phyloP scores from a whole-genome alignment of 1,140 invertebrate species.

The Diorhabda elongata region DNA sequence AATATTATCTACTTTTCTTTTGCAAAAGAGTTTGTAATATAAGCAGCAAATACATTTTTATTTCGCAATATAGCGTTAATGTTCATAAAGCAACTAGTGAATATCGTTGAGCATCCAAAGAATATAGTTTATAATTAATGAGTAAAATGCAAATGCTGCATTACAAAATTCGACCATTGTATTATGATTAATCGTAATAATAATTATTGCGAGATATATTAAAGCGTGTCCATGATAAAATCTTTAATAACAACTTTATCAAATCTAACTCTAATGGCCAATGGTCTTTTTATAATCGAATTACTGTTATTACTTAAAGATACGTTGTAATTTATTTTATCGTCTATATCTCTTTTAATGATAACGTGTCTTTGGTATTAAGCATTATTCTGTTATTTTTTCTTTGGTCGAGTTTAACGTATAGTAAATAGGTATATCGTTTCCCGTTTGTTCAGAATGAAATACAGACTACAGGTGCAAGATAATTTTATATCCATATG shows the following conservation, averaged over 20 bases:
- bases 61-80: neutral
- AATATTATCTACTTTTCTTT: too few species aligned
- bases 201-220: constrained; percentile 21
- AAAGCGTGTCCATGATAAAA: constrained; percentile 23
- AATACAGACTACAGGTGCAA: too few species aligned
- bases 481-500: too few species aligned
- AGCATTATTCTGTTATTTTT: neutral
- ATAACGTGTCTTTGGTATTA: constrained; percentile 15
- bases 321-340: constrained; percentile 20
- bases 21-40: too few species aligned
- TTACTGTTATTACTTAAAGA: constrained; percentile 21
- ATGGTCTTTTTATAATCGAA: constrained; percentile 18
- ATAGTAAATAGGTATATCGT: too few species aligned
- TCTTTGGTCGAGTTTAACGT: too few species aligned
- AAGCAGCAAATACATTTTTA: too few species aligned
- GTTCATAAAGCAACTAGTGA: neutral
- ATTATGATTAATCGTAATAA: constrained; percentile 20
- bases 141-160: constrained; percentile 17
- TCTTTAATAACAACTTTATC: constrained; percentile 17
- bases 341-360: constrained; percentile 17
- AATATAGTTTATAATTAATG: neutral
- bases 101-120: neutral
- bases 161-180: constrained; percentile 21
- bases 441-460: too few species aligned
- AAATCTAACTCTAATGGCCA: constrained; percentile 18